Percentiles rank a stretch among this genome's conserved stretches.
Conservation (phyloP, 2,113 vertebrate genomes). For the Ptilorrhoa leucosticta region DNA sequence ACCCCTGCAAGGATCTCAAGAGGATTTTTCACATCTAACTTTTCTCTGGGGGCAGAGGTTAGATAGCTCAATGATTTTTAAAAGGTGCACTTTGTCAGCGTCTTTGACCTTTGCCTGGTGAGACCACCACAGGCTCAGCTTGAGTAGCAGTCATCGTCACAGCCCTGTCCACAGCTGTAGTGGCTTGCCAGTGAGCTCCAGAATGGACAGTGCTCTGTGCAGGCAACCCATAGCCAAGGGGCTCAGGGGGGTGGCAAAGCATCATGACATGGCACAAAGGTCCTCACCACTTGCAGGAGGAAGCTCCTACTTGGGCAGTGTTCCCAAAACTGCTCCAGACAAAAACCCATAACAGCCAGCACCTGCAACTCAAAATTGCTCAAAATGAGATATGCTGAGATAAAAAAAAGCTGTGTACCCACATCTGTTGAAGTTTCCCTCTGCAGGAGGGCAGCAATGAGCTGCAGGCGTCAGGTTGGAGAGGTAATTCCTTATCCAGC, state of each 20-base stretch:
- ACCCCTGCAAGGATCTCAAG: not conserved
- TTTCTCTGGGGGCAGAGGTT: not conserved
- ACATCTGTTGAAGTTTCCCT: not conserved
- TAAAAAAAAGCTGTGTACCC: not conserved
- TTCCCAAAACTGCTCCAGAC: not conserved
- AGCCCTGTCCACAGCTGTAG: not conserved
- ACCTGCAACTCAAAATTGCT: not conserved
- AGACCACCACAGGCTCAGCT: not conserved
- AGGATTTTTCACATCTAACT: not conserved
- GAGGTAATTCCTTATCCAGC: not conserved
- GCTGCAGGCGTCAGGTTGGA: not conserved
- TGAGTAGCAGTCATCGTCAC: accelerated
- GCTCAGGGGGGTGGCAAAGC: not conserved
- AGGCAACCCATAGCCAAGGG: not conserved
- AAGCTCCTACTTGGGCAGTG: not conserved
- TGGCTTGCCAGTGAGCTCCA: accelerated
- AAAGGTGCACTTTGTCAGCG: not conserved
- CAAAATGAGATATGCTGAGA: not conserved
- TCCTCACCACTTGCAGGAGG: not conserved
- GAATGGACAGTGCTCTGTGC: accelerated
- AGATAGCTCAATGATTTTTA: not conserved
- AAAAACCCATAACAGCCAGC: not conserved
- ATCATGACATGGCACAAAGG: not conserved
- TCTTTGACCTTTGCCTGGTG: not conserved
- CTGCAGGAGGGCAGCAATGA: not conserved